A percentile compares a stretch with the other conserved stretches of the same genome.
phyloP scores from a whole-genome alignment of 2,888 invertebrate genomes.

The Leptopilina drosophilae region DNA sequence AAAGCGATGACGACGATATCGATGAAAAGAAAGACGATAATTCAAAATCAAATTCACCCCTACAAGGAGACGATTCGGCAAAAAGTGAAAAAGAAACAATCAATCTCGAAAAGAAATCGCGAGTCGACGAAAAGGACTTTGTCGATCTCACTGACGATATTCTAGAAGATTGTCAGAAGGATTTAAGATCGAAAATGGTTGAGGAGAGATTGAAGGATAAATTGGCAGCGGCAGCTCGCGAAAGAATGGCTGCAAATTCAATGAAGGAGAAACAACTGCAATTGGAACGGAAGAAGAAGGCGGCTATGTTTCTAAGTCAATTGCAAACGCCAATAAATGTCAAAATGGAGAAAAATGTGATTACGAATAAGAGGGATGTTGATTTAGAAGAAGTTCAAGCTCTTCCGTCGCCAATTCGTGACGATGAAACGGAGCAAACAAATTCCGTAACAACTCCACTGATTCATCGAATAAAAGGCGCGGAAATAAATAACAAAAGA shows the following conservation, averaged over 20 bases:
- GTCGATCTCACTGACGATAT: slow-evolving; percentile 75
- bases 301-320: slow-evolving; percentile 87
- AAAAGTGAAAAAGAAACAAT: slow-evolving; percentile 56
- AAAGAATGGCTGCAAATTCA: slow-evolving; percentile 76
- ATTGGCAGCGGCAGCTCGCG: slow-evolving; percentile 79
- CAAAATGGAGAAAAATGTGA: slow-evolving; percentile 52
- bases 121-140: slow-evolving; percentile 71
- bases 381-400: slow-evolving; percentile 71
- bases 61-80: slow-evolving; percentile 51
- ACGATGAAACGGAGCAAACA: slow-evolving; percentile 60
- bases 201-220: slow-evolving; percentile 82
- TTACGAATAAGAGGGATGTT: slow-evolving; percentile 52
- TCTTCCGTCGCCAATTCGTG: slow-evolving; percentile 68
- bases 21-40: slow-evolving; percentile 67
- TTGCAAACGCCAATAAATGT: slow-evolving; percentile 70
- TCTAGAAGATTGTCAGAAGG: slow-evolving; percentile 72
- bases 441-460: slow-evolving; percentile 64
- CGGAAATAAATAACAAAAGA: slow-evolving; percentile 68
- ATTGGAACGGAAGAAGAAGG: slow-evolving; percentile 87
- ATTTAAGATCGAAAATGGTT: slow-evolving; percentile 70
- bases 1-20: slow-evolving; percentile 78
- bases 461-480: slow-evolving; percentile 70
- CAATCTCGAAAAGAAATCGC: slow-evolving; percentile 66
- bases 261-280: slow-evolving; percentile 80
- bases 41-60: slow-evolving; percentile 67